Base-by-base conservation (phyloP, 2,797 vertebrate species). In the Margarornis squamiger region DNA sequence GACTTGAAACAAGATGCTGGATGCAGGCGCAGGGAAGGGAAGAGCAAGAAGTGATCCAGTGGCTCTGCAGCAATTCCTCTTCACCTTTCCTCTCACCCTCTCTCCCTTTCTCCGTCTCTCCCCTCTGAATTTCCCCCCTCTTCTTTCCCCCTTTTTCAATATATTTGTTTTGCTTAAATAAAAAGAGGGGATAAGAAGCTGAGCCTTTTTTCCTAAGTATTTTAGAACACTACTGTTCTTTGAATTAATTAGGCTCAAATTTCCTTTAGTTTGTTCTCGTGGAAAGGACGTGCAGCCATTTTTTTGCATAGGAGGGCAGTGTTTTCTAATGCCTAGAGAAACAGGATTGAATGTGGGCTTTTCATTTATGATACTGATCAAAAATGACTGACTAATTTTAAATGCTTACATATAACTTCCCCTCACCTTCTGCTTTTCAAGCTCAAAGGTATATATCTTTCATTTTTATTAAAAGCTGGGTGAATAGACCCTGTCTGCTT, bases 51-150 rank as follows among this genome's bases (percentile, higher is more conserved):
- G 20, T 62, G 54, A 78, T 78, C 39, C 41, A 30, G 0, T 80
- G 29, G 36, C 66, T 79, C 59, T 87, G 67, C 45, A 65, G 45
- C 21, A 22, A 3, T 34, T 21, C 41, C 41, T 82, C 29, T 85
- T 51, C 63, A 75, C 15, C 14, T 30, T n/a, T 49, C 13, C 51
- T 32, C 51, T 12, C 26, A 20, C 23, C 11, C 24, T 23, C 43
- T 16, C 24, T 68, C 45, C 39, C 26, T 24, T 12, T 63, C 0
- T 0, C 43, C 39, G 7, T 46, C 14, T 59, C 32, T 45, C 13
- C 29, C 26, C 12, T 63, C 0, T 0, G 30, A 34, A 3, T 41
- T 39, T 32, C 26, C 18, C 12, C 20, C 26, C 24, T 9, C 5
- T 2, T 9, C 10, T 21, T 14, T 4, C 14, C 4, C 17, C 1